Percentiles rank a stretch among this genome's conserved stretches.
Conservation (phyloP, 2,888 invertebrate genomes). For the Amphipyra berbera region DNA sequence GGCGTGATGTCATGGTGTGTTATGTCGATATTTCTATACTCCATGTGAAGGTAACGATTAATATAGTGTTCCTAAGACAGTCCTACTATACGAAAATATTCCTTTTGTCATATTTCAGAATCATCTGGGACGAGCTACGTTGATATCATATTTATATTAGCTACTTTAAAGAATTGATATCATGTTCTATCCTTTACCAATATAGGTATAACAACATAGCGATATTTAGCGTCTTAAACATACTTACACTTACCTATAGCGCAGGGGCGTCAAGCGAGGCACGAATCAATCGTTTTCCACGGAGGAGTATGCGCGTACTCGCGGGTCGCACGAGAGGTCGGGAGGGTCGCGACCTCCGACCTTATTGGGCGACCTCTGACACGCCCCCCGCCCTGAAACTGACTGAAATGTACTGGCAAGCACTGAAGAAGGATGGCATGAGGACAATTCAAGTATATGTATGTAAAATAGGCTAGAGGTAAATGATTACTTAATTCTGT, state of each 20-base stretch:
- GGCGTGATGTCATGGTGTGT: too few relatives aligned
- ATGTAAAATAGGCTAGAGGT: conserved; percentile 6
- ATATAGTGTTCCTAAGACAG: too few relatives aligned
- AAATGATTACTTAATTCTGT: not conserved
- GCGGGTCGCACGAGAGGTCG: conserved; percentile 75
- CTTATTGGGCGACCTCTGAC: conserved; percentile 87
- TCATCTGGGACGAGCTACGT: not conserved
- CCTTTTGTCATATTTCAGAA: not conserved
- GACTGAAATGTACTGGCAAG: conserved; percentile 66
- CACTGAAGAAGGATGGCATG: conserved; percentile 65
- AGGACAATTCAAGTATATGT: conserved; percentile 52
- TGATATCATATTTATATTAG: not conserved
- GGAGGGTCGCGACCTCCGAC: conserved; percentile 85
- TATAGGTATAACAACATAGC: conserved; percentile 5
- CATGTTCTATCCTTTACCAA: too few relatives aligned
- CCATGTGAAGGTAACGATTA: too few relatives aligned
- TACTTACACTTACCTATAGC: conserved; percentile 24
- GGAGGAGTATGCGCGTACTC: conserved; percentile 59
- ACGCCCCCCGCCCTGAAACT: conserved; percentile 79
- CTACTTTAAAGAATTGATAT: too few relatives aligned
- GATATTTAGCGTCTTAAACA: conserved; percentile 3
- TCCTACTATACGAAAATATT: too few relatives aligned
- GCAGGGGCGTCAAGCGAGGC: conserved; percentile 55
- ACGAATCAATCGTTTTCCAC: conserved; percentile 58
- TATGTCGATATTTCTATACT: too few relatives aligned